Percentiles rank a stretch among this genome's conserved stretches.
Evolutionary conservation across 2,113 vertebrate genomes (phyloP).

Genomic region (Daboia siamensis): DNA sequence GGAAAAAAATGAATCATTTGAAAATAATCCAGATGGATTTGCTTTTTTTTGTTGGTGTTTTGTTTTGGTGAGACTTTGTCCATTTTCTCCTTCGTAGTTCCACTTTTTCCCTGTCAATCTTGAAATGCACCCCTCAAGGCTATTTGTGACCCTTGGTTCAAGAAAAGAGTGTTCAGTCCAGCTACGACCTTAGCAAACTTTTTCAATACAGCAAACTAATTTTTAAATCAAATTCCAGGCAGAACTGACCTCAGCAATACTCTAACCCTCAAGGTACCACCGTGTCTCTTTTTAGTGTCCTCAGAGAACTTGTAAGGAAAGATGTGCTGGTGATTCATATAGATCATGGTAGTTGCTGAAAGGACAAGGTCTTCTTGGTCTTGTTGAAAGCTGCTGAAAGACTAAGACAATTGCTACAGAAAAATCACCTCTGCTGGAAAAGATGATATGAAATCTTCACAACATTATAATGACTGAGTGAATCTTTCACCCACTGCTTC

Average conservation of each 20-base stretch:
- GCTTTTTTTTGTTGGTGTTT: neutral
- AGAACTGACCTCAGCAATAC: neutral
- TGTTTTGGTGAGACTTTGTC: neutral
- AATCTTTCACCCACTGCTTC: neutral
- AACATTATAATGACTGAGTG: neutral
- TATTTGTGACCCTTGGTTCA: neutral
- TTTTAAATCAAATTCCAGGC: neutral
- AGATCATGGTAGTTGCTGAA: neutral
- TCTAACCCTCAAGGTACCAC: neutral
- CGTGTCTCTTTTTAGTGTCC: slow-evolving; percentile 2
- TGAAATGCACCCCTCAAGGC: neutral
- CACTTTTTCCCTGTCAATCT: neutral
- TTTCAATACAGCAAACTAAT: neutral
- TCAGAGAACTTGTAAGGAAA: slow-evolving; percentile 32
- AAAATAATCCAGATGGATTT: neutral
- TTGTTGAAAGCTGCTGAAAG: neutral
- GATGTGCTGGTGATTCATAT: slow-evolving; percentile 13
- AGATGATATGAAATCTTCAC: too few species aligned
- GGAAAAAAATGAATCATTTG: neutral
- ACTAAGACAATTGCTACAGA: neutral
- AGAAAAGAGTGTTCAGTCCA: neutral
- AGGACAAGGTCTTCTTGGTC: neutral
- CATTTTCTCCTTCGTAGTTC: neutral
- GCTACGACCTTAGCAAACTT: neutral
- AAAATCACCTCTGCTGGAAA: neutral